Base-by-base conservation (phyloP, 2,113 vertebrate species). In the Heliornis fulica region DNA sequence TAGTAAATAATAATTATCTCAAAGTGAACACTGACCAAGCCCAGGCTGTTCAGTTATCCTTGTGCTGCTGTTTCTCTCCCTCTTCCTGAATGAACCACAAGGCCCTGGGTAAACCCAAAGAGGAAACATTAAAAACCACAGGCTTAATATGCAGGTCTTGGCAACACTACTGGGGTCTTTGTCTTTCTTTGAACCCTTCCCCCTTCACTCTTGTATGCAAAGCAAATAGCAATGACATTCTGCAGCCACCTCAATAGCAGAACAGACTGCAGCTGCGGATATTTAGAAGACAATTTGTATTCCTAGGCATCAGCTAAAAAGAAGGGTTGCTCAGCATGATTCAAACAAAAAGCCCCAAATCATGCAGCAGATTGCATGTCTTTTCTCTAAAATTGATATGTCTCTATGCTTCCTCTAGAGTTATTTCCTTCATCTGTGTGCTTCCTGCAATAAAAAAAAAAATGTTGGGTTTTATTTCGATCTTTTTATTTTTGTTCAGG, bases 191-290 rank as follows among this genome's bases (percentile, higher is more conserved):
- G 45, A 74, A 40, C 64, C 46, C 54, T 90, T 59, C 66, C 78
- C 75, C 46, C 63, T 69, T 40, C 0, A 0, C 69, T 64, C 36
- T 26, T 57, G 60, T 46, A 2, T 5, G 28, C 83, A 69, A 59
- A 92, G 63, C 81, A 56, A 83, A 74, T 9, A 82, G 65, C 81
- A 50, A 46, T 51, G 76, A 81, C 76, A 81, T 72, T 94, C 48
- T n/a, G 77, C 93, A 94, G 81, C 19, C 29, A 1, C 83, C 76
- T 53, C 61, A 80, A 9, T 1, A 17, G 78, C 85, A 83, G 63
- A 92, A 40, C 90, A 92, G 64, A 31, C 76, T 94, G 88, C 92
- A 96, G 93, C 94, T 97, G 95, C 85, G 77, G 75, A 91, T 85
- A 80, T 91, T 95, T 74, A 70, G 71, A 4, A 80, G 75, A 92